These are phyloP conservation scores for Ganaspis sp. DNA, from an alignment of 1,140 invertebrate genomes.

Conservation along the genomic window DNA sequence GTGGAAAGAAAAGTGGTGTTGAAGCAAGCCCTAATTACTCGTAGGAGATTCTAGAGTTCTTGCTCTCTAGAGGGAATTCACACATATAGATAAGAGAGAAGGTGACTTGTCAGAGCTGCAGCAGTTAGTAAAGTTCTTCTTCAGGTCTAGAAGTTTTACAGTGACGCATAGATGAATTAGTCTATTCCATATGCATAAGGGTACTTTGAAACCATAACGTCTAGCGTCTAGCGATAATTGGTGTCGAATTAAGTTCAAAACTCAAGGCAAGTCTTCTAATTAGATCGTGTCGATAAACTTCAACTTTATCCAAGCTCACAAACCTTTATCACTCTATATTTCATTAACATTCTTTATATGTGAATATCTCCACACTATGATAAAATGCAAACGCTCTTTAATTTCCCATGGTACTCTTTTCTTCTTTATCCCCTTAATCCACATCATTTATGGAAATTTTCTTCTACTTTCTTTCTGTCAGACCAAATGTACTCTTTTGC, in stretches of 20 bases:
- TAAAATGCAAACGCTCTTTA: not conserved
- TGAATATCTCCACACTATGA: not conserved
- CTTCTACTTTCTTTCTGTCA: not conserved
- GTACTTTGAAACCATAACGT: not conserved
- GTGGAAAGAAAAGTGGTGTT: slow-evolving; percentile 7
- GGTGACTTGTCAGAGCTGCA: not conserved
- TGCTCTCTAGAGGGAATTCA: slow-evolving; percentile 18
- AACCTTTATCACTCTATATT: too few relatives aligned
- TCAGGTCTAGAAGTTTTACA: not conserved
- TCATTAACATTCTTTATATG: too few relatives aligned
- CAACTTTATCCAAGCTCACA: not conserved
- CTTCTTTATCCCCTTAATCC: not conserved
- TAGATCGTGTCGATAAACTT: not conserved
- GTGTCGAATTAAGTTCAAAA: not conserved
- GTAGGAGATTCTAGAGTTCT: slow-evolving; percentile 12
- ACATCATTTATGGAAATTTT: not conserved
- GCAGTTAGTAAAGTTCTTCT: slow-evolving; percentile 20
- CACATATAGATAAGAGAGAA: slow-evolving; percentile 4
- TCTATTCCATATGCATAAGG: not conserved
- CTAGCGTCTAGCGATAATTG: not conserved
- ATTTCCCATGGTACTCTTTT: not conserved
- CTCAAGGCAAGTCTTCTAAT: not conserved
- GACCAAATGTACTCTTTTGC: not conserved
- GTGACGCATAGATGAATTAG: not conserved
- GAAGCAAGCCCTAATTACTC: slow-evolving; percentile 19